These are phyloP conservation scores for Acanthurus leucopareius DNA, from an alignment of 2,797 vertebrate genomes.

Conservation along the genomic window DNA sequence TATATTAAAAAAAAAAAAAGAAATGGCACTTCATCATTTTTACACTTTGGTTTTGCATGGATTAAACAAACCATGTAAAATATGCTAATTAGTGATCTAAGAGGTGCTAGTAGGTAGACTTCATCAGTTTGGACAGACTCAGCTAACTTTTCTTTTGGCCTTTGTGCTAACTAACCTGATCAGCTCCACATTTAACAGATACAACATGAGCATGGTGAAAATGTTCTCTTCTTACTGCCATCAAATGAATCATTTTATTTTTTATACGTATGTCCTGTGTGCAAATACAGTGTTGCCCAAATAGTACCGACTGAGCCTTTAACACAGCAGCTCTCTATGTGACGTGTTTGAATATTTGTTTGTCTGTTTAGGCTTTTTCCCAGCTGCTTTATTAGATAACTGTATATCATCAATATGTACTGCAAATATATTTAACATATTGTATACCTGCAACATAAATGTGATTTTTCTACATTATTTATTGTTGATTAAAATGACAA, in stretches of 20 bases:
- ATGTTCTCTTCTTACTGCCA: not conserved
- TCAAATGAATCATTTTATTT: not conserved
- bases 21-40: too few relatives aligned
- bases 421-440: not conserved
- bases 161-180: too few relatives aligned
- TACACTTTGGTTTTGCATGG: too few relatives aligned
- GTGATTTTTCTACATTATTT: slow-evolving; percentile 5
- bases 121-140: too few relatives aligned
- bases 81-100: too few relatives aligned
- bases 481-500: slow-evolving; percentile 2
- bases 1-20: too few relatives aligned
- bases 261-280: not conserved
- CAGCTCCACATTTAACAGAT: not conserved
- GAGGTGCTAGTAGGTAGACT: too few relatives aligned
- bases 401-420: not conserved
- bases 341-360: not conserved
- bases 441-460: not conserved
- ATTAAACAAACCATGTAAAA: too few relatives aligned
- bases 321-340: not conserved
- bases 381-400: not conserved
- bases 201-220: not conserved
- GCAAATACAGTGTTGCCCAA: not conserved
- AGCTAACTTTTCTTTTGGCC: too few relatives aligned
- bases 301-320: not conserved
- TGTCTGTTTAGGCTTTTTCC: not conserved